These are phyloP conservation scores for Mellilla xanthometata DNA, from an alignment of 2,888 invertebrate genomes.

Conservation along the genomic window DNA sequence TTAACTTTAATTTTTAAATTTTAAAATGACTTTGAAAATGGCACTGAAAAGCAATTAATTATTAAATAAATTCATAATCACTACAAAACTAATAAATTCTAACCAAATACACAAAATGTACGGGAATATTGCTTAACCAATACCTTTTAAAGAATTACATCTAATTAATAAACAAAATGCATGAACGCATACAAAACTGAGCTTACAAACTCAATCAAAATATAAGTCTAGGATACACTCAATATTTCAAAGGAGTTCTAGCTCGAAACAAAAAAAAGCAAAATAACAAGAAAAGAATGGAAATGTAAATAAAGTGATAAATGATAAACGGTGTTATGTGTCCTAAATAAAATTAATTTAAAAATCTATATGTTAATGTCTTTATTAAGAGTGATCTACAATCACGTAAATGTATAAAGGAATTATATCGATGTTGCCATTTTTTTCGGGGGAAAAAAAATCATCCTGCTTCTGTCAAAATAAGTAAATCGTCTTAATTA, in stretches of 20 bases:
- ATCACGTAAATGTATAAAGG: slow-evolving; percentile 75
- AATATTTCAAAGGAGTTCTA: background rate
- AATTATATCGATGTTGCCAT: slow-evolving; percentile 68
- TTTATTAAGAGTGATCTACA: slow-evolving; percentile 76
- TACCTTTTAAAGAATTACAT: slow-evolving; percentile 59
- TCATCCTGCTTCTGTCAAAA: slow-evolving; percentile 30
- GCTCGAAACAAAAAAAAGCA: slow-evolving; percentile 45
- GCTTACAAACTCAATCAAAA: background rate
- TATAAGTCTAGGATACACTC: background rate
- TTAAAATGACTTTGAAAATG: slow-evolving; percentile 61
- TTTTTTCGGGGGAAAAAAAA: slow-evolving; percentile 43
- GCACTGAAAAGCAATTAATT: slow-evolving; percentile 40
- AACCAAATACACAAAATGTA: slow-evolving; percentile 62
- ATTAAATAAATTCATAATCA: background rate
- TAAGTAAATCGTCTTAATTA: slow-evolving; percentile 19
- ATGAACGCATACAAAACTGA: slow-evolving; percentile 46
- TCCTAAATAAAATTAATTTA: slow-evolving; percentile 57
- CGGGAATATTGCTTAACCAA: slow-evolving; percentile 75
- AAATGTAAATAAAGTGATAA: slow-evolving; percentile 60
- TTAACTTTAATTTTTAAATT: no score
- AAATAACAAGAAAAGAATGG: slow-evolving; percentile 52
- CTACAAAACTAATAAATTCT: slow-evolving; percentile 45
- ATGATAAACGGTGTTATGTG: slow-evolving; percentile 49
- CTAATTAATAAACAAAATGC: slow-evolving; percentile 53
- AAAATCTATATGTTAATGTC: slow-evolving; percentile 78